A percentile compares a stretch with the other conserved stretches of the same genome.
These are phyloP conservation scores for Syngnathus acus DNA, from an alignment of 2,797 vertebrate genomes.

Conservation along the genomic window DNA sequence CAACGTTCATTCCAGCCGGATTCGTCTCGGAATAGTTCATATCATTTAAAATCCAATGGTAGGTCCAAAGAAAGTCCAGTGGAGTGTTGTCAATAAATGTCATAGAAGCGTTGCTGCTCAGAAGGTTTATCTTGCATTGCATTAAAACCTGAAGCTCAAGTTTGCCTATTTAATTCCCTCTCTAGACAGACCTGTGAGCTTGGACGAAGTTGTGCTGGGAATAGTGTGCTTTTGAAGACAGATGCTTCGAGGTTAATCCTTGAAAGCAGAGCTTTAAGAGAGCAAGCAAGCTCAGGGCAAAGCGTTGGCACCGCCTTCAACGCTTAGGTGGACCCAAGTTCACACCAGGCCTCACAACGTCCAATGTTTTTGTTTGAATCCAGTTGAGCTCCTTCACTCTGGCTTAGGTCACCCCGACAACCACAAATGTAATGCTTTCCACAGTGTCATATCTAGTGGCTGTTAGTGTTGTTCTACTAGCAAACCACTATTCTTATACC, in stretches of 20 bases:
- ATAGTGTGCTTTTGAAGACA: constrained; percentile 29
- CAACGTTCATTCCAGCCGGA: constrained; percentile 40
- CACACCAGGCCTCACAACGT: neutral
- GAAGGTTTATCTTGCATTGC: constrained; percentile 10
- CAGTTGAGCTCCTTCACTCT: neutral
- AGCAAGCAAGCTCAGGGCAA: constrained; percentile 40
- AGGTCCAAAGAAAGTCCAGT: constrained; percentile 11
- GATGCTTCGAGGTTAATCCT: constrained; percentile 61
- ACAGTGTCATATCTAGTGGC: neutral
- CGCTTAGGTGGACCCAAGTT: neutral
- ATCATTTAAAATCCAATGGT: constrained; percentile 27
- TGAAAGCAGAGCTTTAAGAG: constrained; percentile 46
- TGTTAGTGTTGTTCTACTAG: neutral
- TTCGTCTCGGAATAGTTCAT: constrained; percentile 14
- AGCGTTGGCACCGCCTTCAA: neutral
- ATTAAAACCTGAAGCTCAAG: constrained; percentile 1
- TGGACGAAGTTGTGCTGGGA: constrained; percentile 23
- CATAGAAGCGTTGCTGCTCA: constrained; percentile 18
- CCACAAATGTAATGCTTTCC: neutral
- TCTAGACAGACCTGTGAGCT: constrained; percentile 20
- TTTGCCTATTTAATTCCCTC: constrained; percentile 15
- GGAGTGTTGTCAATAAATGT: constrained; percentile 16
- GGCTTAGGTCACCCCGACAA: neutral
- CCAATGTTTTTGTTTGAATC: neutral
- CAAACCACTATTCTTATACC: neutral